Percentiles rank a stretch among this genome's conserved stretches.
phyloP scores from a whole-genome alignment of 64 coral and sea anemone species.

The Montipora capricornis region DNA sequence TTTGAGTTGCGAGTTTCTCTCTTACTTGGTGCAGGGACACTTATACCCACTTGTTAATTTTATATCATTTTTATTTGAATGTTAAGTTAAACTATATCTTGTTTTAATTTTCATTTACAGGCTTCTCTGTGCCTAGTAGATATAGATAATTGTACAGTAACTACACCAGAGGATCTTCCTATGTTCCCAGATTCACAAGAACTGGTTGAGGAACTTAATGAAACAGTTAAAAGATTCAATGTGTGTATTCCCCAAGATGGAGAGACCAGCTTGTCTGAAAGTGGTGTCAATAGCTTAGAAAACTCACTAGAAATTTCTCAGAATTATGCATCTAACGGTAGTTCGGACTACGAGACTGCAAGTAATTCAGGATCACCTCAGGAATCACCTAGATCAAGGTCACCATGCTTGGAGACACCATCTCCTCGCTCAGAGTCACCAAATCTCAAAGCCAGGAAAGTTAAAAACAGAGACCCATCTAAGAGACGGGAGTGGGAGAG shows the following conservation, averaged over 20 bases:
- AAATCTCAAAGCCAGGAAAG: slow-evolving; percentile 46
- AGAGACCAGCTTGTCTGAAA: slow-evolving; percentile 29
- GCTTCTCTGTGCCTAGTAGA: slow-evolving; percentile 93
- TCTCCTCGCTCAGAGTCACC: slow-evolving; percentile 62
- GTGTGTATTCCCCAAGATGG: slow-evolving; percentile 42
- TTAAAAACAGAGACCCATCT: slow-evolving; percentile 15
- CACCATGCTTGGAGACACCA: slow-evolving; percentile 41
- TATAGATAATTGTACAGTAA: slow-evolving; percentile 80
- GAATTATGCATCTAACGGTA: slow-evolving; percentile 14
- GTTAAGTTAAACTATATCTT: not conserved
- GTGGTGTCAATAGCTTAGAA: slow-evolving; percentile 61
- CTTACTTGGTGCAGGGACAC: too few relatives aligned
- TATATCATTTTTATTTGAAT: not conserved
- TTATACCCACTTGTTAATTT: not conserved
- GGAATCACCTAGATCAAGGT: slow-evolving; percentile 38
- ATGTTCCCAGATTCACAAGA: slow-evolving; percentile 91
- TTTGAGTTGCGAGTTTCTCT: too few relatives aligned
- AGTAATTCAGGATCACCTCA: slow-evolving; percentile 58
- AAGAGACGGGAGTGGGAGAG: slow-evolving; percentile 31
- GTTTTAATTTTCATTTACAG: slow-evolving; percentile 61
- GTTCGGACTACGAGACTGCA: slow-evolving; percentile 44
- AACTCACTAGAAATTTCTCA: slow-evolving; percentile 60
- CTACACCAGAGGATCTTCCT: slow-evolving; percentile 92
- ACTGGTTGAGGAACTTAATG: slow-evolving; percentile 84
- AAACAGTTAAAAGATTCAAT: slow-evolving; percentile 80